Evolutionary conservation across 2,797 vertebrate genomes (phyloP), one percentile per base, ranked within the genome.

Genomic region (Champsocephalus esox): DNA sequence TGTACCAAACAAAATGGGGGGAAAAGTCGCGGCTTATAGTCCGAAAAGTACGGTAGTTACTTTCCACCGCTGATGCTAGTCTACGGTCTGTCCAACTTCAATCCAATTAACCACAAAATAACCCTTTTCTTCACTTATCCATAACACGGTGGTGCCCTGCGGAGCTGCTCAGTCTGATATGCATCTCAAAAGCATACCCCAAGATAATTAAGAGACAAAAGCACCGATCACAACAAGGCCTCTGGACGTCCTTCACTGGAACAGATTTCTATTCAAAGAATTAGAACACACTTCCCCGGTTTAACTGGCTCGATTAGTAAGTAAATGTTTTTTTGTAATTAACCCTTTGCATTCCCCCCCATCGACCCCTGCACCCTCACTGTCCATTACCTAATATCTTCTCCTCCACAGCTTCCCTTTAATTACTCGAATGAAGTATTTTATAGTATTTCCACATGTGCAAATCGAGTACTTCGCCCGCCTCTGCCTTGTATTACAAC

Each of bases 361-460:
- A 66, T 54, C 3, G 9, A 49, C 68, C 50, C 69, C 56, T 72
- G 61, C 8, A 56, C 13, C 57, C 55, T 73, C 16, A 6, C 62
- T 66, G n/a, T 21, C 24, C 11, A 60, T 70, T 57, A 9, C 13
- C 55, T 16, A 56, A 64, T 14, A 63, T 72, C 52, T 66, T 52
- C 54, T 61, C 63, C 43, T 87, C 54, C 17, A 48, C 62, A 57
- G 72, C 71, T 81, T 82, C 74, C 71, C 68, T 44, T 88, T 56
- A 73, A 0, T 12, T 79, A 85, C 88, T 71, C 67, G 69, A 38
- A 45, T 28, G 28, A 28, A 28, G 4, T 28, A 28, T 28, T 28
- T 28, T 28, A 28, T 28, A 28, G 28, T 28, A 28, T 28, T 28
- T 28, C 28, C 28, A 28, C 28, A 28, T 28, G 28, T 28, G 28